Base-by-base conservation (phyloP, 2,888 invertebrate genomes). In the Leptura quadrifasciata region DNA sequence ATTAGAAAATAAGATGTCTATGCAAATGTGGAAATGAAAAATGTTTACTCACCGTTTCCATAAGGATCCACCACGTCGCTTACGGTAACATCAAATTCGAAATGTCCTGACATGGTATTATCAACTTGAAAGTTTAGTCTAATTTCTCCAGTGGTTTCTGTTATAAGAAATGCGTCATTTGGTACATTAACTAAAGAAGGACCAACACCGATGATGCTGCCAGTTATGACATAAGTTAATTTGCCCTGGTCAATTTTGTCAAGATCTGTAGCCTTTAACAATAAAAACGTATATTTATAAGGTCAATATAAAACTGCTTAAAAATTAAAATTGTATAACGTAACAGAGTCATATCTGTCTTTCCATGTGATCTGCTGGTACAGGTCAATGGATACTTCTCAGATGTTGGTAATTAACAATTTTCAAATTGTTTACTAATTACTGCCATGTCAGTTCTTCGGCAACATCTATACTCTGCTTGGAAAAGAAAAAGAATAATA, bases 91-190 rank as follows among this genome's bases (percentile, higher is more conserved):
- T 90, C 80, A 80, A 94, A 93, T 80, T 90, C 89, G 83, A 93
- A 93, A 89, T 91, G 92, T 75, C 94, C 94, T 27, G 89, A 89
- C 93, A 93, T 93, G 70, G 89, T 88, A 8, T 87, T 86, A 0
- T 90, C 89, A 1, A 92, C 91, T 78, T 89, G 88, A 68, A 93
- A 91, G 82, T 90, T 90, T 21, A 92, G 87, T 0, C 83, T 86
- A 18, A 93, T 85, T 18, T 89, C 87, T 6, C 93, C 93, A 0
- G 89, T 71, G 27, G 64, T 10, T 17, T 67, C 4, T 20, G 74
- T 58, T 0, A 78, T 55, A 20, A 75, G 6, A 52, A 79, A 89
- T 6, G 80, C 76, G 0, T 81, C 54, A 82, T 91, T 79, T 10
- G 84, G 85, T 12, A 91, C 89, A 0, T 69, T 61, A 20, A 76